Evolutionary conservation across 2,888 invertebrate genomes (phyloP).

Genomic region (Fragum whitleyi): DNA sequence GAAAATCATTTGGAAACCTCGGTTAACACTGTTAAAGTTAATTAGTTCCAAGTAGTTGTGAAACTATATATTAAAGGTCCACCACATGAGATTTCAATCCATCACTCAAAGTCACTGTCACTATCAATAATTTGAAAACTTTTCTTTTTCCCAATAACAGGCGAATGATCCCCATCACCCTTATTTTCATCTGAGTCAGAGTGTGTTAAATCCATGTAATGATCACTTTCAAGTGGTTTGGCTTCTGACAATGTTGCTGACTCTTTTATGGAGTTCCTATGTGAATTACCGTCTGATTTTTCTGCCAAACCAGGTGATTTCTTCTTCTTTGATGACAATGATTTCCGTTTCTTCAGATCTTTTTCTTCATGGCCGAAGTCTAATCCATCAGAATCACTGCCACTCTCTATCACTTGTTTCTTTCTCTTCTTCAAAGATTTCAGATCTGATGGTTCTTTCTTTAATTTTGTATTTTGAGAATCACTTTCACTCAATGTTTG

Average conservation of each 20-base stretch:
- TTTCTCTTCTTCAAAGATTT: slow-evolving; percentile 62
- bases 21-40: no score
- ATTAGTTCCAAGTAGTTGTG: no score
- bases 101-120: slow-evolving; percentile 40
- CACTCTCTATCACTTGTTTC: slow-evolving; percentile 52
- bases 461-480: background rate
- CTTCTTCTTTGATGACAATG: background rate
- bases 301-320: background rate
- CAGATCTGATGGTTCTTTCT: slow-evolving; percentile 7
- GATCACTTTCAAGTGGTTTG: slow-evolving; percentile 16
- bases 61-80: no score
- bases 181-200: background rate
- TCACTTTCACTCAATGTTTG: slow-evolving; percentile 9
- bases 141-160: slow-evolving; percentile 15
- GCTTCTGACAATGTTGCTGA: no score
- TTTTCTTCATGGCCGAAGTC: slow-evolving; percentile 58
- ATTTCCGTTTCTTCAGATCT: slow-evolving; percentile 32
- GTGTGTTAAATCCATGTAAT: background rate
- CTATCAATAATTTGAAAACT: slow-evolving; percentile 22
- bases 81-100: no score
- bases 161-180: background rate
- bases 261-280: background rate
- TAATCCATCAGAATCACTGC: slow-evolving; percentile 67
- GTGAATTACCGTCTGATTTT: background rate
- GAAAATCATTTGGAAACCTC: no score